Conservation (phyloP, 2,113 vertebrate genomes). For the Bubo scandiacus region DNA sequence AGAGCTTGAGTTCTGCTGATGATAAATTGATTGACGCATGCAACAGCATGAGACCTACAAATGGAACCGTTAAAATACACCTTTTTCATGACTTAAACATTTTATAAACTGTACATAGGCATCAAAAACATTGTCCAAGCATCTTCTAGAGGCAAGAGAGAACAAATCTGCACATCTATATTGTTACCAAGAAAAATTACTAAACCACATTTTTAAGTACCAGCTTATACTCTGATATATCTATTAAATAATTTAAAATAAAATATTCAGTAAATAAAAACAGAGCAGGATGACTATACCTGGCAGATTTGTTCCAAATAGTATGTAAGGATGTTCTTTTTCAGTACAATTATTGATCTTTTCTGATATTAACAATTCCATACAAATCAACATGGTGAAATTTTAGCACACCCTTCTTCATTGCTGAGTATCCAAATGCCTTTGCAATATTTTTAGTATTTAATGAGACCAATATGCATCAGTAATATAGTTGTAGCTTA, state of each 20-base stretch:
- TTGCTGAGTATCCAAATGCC: background rate
- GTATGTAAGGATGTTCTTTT: background rate
- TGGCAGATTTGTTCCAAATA: background rate
- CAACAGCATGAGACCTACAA: constrained; percentile 92
- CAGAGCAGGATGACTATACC: background rate
- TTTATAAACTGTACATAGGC: background rate
- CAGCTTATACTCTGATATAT: background rate
- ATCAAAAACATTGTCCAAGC: background rate
- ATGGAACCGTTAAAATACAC: background rate
- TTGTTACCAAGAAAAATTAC: background rate
- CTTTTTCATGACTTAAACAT: background rate
- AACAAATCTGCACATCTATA: background rate
- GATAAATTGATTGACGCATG: constrained; percentile 96
- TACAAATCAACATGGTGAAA: background rate
- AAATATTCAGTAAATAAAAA: background rate
- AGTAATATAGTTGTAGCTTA: background rate
- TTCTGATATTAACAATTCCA: background rate
- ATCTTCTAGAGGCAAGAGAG: background rate
- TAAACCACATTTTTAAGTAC: background rate
- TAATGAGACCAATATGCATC: background rate
- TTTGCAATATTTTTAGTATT: background rate
- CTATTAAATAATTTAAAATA: background rate
- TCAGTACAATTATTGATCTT: background rate
- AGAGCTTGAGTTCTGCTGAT: constrained; percentile 95
- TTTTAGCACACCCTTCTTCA: background rate